Conservation (phyloP, 2,888 invertebrate species). For the Leucophenga maculata region DNA sequence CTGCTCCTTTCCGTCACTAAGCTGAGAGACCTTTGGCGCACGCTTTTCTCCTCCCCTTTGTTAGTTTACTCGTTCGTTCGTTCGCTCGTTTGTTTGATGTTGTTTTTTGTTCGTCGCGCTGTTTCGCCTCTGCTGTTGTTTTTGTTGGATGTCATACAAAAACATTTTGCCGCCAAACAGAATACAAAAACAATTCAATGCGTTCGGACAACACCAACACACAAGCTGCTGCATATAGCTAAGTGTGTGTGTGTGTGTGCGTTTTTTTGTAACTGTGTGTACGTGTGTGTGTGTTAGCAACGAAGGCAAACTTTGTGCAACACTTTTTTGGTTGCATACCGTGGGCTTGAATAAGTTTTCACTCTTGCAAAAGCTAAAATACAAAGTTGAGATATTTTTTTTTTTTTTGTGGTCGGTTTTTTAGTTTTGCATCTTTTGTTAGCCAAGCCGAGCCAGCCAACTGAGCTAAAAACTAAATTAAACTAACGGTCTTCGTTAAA, state of each 20-base stretch:
- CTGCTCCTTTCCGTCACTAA: slow-evolving; percentile 20
- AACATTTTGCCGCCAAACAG: slow-evolving; percentile 65
- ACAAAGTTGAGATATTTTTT: slow-evolving; percentile 2
- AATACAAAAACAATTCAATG: slow-evolving; percentile 48
- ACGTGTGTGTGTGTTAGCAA: not conserved
- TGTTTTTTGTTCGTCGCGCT: not conserved
- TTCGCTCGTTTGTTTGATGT: slow-evolving; percentile 43
- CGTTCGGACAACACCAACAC: slow-evolving; percentile 11
- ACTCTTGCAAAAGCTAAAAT: slow-evolving; percentile 20
- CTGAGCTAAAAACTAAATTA: too few species aligned
- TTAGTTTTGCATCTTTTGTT: slow-evolving; percentile 9
- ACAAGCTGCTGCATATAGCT: too few species aligned
- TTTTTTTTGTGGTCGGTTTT: not conserved
- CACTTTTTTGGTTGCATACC: slow-evolving; percentile 64
- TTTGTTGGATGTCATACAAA: slow-evolving; percentile 55
- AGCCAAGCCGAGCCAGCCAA: too few species aligned
- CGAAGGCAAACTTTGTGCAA: slow-evolving; percentile 52
- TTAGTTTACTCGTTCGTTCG: slow-evolving; percentile 38
- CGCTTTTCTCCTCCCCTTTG: slow-evolving; percentile 27
- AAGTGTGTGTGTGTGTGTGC: slow-evolving; percentile 26
- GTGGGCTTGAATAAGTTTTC: slow-evolving; percentile 55
- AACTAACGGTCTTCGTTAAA: slow-evolving; percentile 10
- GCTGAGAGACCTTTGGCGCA: slow-evolving; percentile 28
- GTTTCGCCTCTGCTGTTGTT: slow-evolving; percentile 36
- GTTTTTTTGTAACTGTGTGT: slow-evolving; percentile 31